Evolutionary conservation across 2,797 vertebrate species (phyloP).

Genomic region (Argya squamiceps): DNA sequence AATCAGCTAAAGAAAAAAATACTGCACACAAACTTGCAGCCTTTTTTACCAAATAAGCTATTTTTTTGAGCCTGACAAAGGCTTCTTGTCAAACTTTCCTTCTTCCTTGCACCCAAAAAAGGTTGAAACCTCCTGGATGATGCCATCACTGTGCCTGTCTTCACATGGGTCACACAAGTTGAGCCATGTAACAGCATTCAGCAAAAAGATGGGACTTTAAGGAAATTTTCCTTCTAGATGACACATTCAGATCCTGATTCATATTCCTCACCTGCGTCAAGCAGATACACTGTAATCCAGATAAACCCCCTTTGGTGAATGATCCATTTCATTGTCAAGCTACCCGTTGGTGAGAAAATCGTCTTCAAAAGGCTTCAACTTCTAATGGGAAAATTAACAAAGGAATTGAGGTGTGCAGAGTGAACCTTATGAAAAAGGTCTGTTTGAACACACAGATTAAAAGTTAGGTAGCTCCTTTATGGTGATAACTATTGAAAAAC

Average conservation of each 20-base stretch:
- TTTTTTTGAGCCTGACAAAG: neutral
- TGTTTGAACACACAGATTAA: neutral
- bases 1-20: neutral
- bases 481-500: neutral
- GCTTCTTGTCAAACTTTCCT: neutral
- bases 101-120: neutral
- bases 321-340: neutral
- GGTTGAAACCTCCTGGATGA: neutral
- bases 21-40: neutral
- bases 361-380: neutral
- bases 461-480: neutral
- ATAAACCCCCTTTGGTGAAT: neutral
- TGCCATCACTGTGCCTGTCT: neutral
- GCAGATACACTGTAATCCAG: neutral
- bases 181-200: neutral
- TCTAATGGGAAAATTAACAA: neutral
- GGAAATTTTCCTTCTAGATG: neutral
- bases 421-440: neutral
- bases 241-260: neutral
- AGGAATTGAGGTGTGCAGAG: neutral
- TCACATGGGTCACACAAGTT: neutral
- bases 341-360: neutral
- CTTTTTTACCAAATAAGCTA: neutral
- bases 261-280: neutral
- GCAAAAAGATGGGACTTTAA: neutral